Evolutionary conservation across 2,113 vertebrate genomes (phyloP), one percentile per base, ranked within the genome.

Genomic region (Sphaerodactylus townsendi): DNA sequence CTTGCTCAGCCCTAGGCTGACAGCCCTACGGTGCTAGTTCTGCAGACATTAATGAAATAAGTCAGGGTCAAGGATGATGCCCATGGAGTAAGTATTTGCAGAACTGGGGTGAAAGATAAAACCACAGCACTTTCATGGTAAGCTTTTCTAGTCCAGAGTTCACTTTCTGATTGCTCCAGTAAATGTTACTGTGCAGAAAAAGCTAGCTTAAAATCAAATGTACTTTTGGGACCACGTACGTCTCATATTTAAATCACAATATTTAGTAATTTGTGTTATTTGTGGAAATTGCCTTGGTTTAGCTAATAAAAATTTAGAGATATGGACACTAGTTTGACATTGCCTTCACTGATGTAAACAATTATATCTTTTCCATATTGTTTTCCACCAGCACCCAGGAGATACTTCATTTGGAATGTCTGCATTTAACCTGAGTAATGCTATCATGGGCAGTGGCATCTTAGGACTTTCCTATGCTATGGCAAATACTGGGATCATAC

Each of bases 391-490:
- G 98, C 97, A 99, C 86, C 97, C 95, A 0, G 99, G 99, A 70
- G 98, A 97, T 83, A 94, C 95, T 8, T 98, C 99, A 9, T 98
- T 99, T 46, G 98, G 98, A 81, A 99, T 99, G 97, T 99, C 98
- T 0, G 96, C 98, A 0, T 99, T 99, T 92, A 99, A 99, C 90
- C 93, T 99, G 93, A 98, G 99, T 90, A 99, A 99, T 0, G 99
- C 99, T 91, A 99, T 99, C 89, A 99, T 99, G 98, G 99, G 99
- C 91, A 99, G 99, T 0, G 99, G 99, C 3, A 99, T 99, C 90
- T 93, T 99, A 86, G 98, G 98, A 44, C 93, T 99, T 74, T 99
- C 99, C 48, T 99, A 96, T 21, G 98, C 99, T 78, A 98, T 99
- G 98, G 98, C 99, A 75, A 99, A 99, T 95, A 99, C 98, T 0